Evolutionary conservation across 1,140 invertebrate species (phyloP), one percentile per base, ranked within the genome.

Genomic region (Brachionus paranguensis): DNA sequence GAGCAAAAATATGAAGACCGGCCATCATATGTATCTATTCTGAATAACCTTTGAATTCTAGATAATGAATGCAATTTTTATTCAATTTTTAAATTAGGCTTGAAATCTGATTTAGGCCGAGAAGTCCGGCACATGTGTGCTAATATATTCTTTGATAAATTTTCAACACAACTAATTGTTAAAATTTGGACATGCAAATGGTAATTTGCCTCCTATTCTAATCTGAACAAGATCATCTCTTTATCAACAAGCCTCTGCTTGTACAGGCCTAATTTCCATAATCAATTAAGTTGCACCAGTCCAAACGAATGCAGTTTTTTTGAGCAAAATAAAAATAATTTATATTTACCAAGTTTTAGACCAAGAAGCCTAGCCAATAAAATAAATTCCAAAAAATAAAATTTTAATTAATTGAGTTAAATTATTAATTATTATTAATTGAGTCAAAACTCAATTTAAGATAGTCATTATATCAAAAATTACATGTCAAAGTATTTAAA

Each of bases 21-120:
- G 33, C 20, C 20, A 68, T 68, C 65, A 68, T 68, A 68, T 68
- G 65, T 20, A n/a, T 55, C 17, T 8, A 17, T 17, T 55, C 7
- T 20, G 17, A 17, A 55, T 55, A 60, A 60, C 53, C 53, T 60
- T 60, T 60, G 53, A 60, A 60, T 60, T 60, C 20, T 3, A 24
- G 53, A 60, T 60, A 60, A 60, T 60, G 53, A 60, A 60, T 60
- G 53, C 53, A 60, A 60, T 60, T 60, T 60, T 60, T 60, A 60
- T 60, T 60, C 53, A 60, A 60, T 60, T 60, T 60, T 60, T 60
- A 60, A 60, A 60, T 60, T 20, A 60, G 20, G 53, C 53, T 60
- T 60, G 53, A 60, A 60, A 60, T 60, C 53, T 24, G 53, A 60
- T 60, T 60, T 17, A 10, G 10, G 53, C 53, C 53, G n/a, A 60